Conservation (phyloP, 2,797 vertebrate species). For the Gymnoscopelus microlampas region DNA sequence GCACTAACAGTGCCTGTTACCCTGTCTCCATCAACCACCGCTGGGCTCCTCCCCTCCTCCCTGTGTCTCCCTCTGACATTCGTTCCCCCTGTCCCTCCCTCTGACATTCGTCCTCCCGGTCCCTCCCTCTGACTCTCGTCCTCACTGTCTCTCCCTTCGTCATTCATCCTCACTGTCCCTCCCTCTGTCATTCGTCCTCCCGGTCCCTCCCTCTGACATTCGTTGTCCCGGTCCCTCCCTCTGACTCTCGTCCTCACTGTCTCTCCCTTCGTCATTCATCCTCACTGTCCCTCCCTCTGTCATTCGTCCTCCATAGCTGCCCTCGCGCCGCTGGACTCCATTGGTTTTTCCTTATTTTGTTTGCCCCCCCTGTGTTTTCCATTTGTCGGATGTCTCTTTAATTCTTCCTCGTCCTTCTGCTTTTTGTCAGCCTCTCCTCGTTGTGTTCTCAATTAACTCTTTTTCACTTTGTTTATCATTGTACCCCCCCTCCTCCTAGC, state of each 20-base stretch:
- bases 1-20: conserved; percentile 62
- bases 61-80: conserved; percentile 6
- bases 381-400: not conserved
- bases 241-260: not conserved
- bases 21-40: conserved; percentile 34
- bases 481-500: too few relatives aligned
- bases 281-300: not conserved
- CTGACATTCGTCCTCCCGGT: too few relatives aligned
- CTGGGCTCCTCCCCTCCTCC: not conserved
- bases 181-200: not conserved
- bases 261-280: too few relatives aligned
- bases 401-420: not conserved
- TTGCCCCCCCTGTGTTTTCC: not conserved
- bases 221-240: not conserved
- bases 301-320: not conserved
- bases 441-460: too few relatives aligned
- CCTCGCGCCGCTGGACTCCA: too few relatives aligned
- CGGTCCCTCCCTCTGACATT: not conserved
- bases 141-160: too few relatives aligned
- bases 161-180: conserved; percentile 2
- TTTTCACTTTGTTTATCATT: too few relatives aligned
- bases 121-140: not conserved
- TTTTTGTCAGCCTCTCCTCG: not conserved
- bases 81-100: not conserved
- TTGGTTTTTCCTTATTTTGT: too few relatives aligned